Evolutionary conservation across 2,888 invertebrate species (phyloP), one percentile per base, ranked within the genome.

Genomic region (Parasteatoda lunata): DNA sequence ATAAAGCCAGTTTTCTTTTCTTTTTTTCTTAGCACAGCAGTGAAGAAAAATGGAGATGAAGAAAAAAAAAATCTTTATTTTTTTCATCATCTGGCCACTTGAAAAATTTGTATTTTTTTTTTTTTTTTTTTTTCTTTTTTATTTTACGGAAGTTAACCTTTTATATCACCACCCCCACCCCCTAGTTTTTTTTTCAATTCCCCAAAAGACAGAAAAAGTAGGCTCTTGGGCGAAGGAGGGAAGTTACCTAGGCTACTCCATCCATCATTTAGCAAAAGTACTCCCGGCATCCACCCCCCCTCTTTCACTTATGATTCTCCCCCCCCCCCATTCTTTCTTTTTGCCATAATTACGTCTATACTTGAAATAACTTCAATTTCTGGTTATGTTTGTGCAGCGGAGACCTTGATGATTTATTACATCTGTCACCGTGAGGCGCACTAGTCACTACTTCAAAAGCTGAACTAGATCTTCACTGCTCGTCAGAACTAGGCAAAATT

Each of bases 301-400:
- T 11, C 30, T 52, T 52, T 72, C 45, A 5, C 49, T 13, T 64
- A 4, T 45, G 13, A 6, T 48, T 13, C 45, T 13, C 4, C 59
- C 45, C 11, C 47, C 59, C 47, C 54, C 77, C 52, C 15, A 5
- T 59, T 59, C 69, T 79, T 71, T 54, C 71, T 64, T 75, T 47
- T 59, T n/a, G 68, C 68, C 73, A 68, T 81, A 81, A 81, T 81
- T 81, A 72, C 81, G 73, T 68, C 81, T 75, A 73, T 81, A 81
- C 81, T 81, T 81, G 81, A 81, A 81, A 81, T 81, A 81, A 81
- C 81, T 81, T 81, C 81, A 81, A 81, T 81, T 81, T 81, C 81
- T 73, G 75, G 81, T 69, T 81, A 47, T 81, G 81, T 81, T 81
- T 81, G 81, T 81, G 68, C 81, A 49, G 80, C 49, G 77, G 13